Base-by-base conservation (phyloP, 2,888 invertebrate species). In the Mythimna lalbum region DNA sequence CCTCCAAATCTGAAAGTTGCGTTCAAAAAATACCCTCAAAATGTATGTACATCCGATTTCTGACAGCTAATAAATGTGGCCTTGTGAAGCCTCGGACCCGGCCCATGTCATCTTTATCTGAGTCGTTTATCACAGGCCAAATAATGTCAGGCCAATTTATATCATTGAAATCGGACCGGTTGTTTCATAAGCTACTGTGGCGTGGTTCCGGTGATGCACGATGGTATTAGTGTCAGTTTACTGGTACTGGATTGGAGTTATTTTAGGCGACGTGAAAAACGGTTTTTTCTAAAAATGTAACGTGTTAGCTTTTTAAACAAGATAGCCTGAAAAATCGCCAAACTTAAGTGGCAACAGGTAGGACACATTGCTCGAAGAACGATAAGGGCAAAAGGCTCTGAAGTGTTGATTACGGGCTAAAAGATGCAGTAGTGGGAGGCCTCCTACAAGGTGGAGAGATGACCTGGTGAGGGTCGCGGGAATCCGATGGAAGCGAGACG, bases 131-230 rank as follows among this genome's bases (percentile, higher is more conserved):
- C 82, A 81, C 64, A 47, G 62, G 63, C 76, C 69, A 78, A 78
- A 76, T 81, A 82, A 83, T 73, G 70, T 65, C 61, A 67, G 78
- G 63, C 67, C 79, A 73, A 79, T 80, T 83, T 85, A 79, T 80
- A 75, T 75, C 72, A 74, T 71, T 74, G 74, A 76, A 78, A 80
- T 73, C 61, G 55, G 73, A 72, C 63, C 53, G 33, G 31, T 62
- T 59, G 56, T 69, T 73, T 62, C 55, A 59, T 74, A 67, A 62
- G 55, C 59, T 52, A 17, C n/a, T 19, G 50, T 68, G 57, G 19
- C 23, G 36, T 52, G 43, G n/a, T 31, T 10, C 23, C 19, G 4
- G 19, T 63, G 43, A 55, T 19, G 36, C 53, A 27, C 19, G 36
- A 17, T 59, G 10, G 47, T 27, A 39, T 74, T 19, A 56, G 14